Evolutionary conservation across 1,140 invertebrate species (phyloP), one percentile per base, ranked within the genome.

Genomic region (Papilio polytes): DNA sequence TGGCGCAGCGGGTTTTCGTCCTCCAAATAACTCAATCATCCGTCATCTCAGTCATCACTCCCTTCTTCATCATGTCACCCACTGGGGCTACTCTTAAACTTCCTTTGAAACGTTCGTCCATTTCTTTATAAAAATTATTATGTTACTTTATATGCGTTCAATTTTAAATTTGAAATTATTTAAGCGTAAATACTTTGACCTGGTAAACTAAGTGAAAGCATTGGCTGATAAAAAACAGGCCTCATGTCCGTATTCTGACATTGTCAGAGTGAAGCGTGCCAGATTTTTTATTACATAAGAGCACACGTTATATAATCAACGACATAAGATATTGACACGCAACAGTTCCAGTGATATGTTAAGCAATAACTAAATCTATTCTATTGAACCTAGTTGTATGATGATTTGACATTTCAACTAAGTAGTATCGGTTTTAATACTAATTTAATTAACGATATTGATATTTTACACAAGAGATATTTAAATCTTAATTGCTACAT

Each of bases 211-310:
- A 63, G 36, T 41, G 77, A 78, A 63, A 78, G 53, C 31, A 36
- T 48, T 46, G 53, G 36, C 20, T 31, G 44, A 78, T 78, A 63
- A 31, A 31, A 53, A 56, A n/a, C n/a, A 59, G 56, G 77, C 53
- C 53, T 56, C n/a, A 20, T 76, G 46, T 46, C 74, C 72, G 77
- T 84, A 84, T 84, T 85, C 80, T 80, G 82, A 78, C 86, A 84
- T 79, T 80, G 76, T 78, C 78, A 81, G 85, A 86, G 81, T 84
- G 83, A 53, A 76, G 41, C 46, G 78, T 80, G 83, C 83, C 81
- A 85, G 59, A 80, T 86, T 87, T 86, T 84, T 88, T 85, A 78
- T 89, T 88, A 84, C 83, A 86, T 85, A 90, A 89, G 78, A 81
- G 82, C 84, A 78, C 80, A 80, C 80, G 80, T 84, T 89, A 87